phyloP scores from a whole-genome alignment of 2,888 invertebrate genomes.

The Cheiracanthium punctorium region DNA sequence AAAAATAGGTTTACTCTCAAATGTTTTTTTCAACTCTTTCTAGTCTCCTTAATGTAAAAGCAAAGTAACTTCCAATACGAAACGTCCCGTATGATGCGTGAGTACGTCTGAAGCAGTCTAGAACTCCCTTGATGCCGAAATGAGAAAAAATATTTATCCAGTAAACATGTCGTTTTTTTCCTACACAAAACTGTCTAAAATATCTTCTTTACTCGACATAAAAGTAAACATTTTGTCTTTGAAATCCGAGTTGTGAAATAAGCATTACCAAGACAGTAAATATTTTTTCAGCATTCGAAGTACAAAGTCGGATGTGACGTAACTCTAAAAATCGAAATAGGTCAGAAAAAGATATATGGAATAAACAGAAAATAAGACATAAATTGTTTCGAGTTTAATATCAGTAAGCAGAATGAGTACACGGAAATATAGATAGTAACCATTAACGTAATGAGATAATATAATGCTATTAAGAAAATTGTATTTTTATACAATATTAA shows the following conservation, averaged over 20 bases:
- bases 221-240: conserved; percentile 3
- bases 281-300: not conserved
- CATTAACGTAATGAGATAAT: no score
- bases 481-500: no score
- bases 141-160: not conserved
- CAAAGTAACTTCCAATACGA: not conserved
- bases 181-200: not conserved
- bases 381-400: no score
- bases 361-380: no score
- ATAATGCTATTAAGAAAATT: no score
- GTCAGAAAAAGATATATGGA: not conserved
- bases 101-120: not conserved
- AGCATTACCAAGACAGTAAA: not conserved
- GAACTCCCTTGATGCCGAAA: not conserved
- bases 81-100: not conserved
- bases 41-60: not conserved
- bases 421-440: no score
- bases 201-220: not conserved
- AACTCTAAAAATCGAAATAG: not conserved
- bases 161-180: not conserved
- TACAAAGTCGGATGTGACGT: not conserved
- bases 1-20: not conserved
- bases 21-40: not conserved
- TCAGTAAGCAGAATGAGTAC: no score
- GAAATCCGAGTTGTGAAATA: not conserved